Base-by-base conservation (phyloP, 2,888 invertebrate species). In the Drosophila anomalata region DNA sequence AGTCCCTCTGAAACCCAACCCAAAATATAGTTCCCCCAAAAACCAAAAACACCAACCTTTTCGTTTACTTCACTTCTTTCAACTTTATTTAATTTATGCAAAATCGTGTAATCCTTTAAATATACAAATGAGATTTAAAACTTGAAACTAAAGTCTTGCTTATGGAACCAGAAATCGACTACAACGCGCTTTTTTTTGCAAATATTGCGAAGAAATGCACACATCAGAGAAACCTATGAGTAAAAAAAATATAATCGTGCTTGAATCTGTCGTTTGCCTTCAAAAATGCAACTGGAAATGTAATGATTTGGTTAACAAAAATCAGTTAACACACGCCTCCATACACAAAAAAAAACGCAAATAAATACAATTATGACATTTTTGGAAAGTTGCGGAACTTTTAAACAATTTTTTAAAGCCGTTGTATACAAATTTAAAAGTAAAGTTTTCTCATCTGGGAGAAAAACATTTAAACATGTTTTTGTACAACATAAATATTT, bases 51-150 rank as follows among this genome's bases (percentile, higher is more conserved):
- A 7, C 0, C 31, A 41, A 3, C 41, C 22, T 42, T 59, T 47
- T 46, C 60, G 41, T 14, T 29, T 26, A 62, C 46, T 71, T 60
- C 48, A 60, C 63, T 75, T 76, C 71, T 68, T 82, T 82, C 85
- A 83, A 85, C 78, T 55, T 80, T 67, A 72, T 61, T 80, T 81
- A 85, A 87, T 83, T 82, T 59, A 81, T 87, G 87, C 79, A 83
- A 81, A 78, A 68, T 82, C 65, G 46, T 70, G 81, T 74, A 66
- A 70, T 74, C 59, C 57, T 65, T 82, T 80, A 66, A 70, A 87
- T 66, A 72, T 81, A 82, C 85, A 87, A 79, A 68, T 87, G 68
- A 72, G 80, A 75, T 78, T 81, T 56, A 29, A 81, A 75, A 67
- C 41, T 66, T 59, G 61, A 68, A 77, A 58, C 52, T 47, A 60